phyloP scores from a whole-genome alignment of 2,888 invertebrate genomes.

The Caprella mutica region DNA sequence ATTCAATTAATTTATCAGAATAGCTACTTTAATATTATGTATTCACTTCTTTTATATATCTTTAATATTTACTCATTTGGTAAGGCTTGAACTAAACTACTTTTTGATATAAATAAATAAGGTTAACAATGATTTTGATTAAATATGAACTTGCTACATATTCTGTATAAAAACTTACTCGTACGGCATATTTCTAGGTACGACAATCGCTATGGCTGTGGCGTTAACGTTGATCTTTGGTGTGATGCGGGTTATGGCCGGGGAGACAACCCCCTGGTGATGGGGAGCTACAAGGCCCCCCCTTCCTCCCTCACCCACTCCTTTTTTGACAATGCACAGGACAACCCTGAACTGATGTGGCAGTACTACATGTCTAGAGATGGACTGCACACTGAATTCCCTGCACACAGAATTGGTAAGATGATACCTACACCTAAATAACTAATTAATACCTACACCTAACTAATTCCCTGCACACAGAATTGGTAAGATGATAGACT shows the following conservation, averaged over 20 bases:
- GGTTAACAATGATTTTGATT: too few relatives aligned
- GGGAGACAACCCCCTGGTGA: conserved; percentile 14
- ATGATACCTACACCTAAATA: too few relatives aligned
- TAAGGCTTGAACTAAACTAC: too few relatives aligned
- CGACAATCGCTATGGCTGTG: conserved; percentile 22
- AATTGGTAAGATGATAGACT: too few relatives aligned
- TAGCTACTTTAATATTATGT: too few relatives aligned
- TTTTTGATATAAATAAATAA: too few relatives aligned
- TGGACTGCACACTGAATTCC: conserved; percentile 45
- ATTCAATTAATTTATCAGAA: too few relatives aligned
- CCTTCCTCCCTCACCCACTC: not conserved
- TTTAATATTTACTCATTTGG: too few relatives aligned
- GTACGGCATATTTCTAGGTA: conserved; percentile 26
- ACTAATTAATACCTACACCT: too few relatives aligned
- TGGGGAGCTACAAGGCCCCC: conserved; percentile 7
- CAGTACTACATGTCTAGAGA: conserved; percentile 46
- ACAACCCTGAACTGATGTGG: conserved; percentile 44
- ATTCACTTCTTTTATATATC: too few relatives aligned
- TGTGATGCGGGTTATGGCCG: conserved; percentile 31
- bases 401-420: conserved; percentile 43
- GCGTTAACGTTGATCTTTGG: conserved; percentile 27
- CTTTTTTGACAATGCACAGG: conserved; percentile 42
- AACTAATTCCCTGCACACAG: conserved; percentile 45
- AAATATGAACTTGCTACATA: too few relatives aligned
- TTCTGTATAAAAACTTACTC: too few relatives aligned